Evolutionary conservation across 2,113 vertebrate genomes (phyloP).

Genomic region (Amblyornis subalaris): DNA sequence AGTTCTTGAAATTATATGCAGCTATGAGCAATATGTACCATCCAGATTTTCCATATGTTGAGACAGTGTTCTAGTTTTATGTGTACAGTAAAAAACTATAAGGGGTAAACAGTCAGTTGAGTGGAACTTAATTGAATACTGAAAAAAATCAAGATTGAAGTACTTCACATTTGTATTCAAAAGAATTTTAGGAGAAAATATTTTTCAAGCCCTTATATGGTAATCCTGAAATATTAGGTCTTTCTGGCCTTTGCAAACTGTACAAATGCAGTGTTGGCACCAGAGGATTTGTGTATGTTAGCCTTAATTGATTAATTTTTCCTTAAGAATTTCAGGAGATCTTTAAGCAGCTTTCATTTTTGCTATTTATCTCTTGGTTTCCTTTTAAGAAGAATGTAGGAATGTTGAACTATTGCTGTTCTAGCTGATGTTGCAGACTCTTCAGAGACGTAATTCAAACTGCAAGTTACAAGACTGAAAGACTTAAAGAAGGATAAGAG

Average conservation of each 20-base stretch:
- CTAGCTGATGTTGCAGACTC: neutral
- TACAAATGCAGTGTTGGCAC: neutral
- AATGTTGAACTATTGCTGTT: neutral
- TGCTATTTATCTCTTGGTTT: neutral
- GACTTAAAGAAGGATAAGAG: neutral
- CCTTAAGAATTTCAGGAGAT: neutral
- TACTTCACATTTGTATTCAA: neutral
- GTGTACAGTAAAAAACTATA: neutral
- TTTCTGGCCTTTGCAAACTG: neutral
- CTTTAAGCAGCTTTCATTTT: neutral
- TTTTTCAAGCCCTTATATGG: neutral
- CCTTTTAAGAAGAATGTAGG: neutral
- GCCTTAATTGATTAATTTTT: neutral
- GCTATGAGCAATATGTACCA: conserved; percentile 44
- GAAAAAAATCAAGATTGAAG: neutral
- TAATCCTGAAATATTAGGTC: neutral
- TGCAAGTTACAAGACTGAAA: neutral
- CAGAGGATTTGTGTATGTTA: neutral
- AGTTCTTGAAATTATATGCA: conserved; percentile 25
- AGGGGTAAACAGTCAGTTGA: neutral
- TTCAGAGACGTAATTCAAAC: neutral
- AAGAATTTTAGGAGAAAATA: neutral
- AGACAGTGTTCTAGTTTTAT: neutral
- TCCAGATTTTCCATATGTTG: conserved; percentile 24
- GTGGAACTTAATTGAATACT: neutral